phyloP scores from a whole-genome alignment of 2,888 invertebrate species.

The Hyppa rectilinea region DNA sequence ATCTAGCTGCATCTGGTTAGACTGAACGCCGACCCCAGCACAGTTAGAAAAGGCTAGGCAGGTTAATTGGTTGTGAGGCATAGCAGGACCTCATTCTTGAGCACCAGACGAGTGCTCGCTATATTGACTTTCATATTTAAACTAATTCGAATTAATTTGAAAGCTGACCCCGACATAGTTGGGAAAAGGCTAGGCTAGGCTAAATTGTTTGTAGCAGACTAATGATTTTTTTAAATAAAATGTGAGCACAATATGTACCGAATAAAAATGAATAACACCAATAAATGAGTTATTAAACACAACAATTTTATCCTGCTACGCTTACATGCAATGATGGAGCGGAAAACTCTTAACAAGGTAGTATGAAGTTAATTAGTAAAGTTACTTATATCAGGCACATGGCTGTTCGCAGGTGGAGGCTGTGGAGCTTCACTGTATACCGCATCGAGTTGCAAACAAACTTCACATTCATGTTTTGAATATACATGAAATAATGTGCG shows the following conservation, averaged over 20 bases:
- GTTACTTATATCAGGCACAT: slow-evolving; percentile 59
- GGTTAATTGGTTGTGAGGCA: too few relatives aligned
- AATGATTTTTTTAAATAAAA: too few relatives aligned
- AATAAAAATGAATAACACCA: neutral
- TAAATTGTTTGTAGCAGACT: too few relatives aligned
- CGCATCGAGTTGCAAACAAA: slow-evolving; percentile 56
- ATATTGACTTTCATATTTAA: too few relatives aligned
- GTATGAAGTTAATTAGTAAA: slow-evolving; percentile 71
- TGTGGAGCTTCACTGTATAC: slow-evolving; percentile 39
- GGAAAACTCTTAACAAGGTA: slow-evolving; percentile 63
- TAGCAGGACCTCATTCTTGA: too few relatives aligned
- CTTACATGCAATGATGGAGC: slow-evolving; percentile 45
- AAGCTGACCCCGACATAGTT: too few relatives aligned
- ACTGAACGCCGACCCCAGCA: too few relatives aligned
- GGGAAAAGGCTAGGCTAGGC: too few relatives aligned
- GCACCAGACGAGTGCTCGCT: too few relatives aligned
- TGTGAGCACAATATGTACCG: neutral
- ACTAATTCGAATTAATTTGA: too few relatives aligned
- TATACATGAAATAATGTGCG: slow-evolving; percentile 47
- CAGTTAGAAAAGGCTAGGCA: too few relatives aligned
- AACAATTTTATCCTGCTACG: slow-evolving; percentile 20
- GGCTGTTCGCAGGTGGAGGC: slow-evolving; percentile 32
- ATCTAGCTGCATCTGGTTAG: too few relatives aligned
- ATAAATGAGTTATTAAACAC: neutral
- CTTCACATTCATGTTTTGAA: slow-evolving; percentile 45